Percentiles rank a stretch among this genome's conserved stretches.
Conservation (phyloP, 1,140 invertebrate genomes). For the Tenebrio molitor region DNA sequence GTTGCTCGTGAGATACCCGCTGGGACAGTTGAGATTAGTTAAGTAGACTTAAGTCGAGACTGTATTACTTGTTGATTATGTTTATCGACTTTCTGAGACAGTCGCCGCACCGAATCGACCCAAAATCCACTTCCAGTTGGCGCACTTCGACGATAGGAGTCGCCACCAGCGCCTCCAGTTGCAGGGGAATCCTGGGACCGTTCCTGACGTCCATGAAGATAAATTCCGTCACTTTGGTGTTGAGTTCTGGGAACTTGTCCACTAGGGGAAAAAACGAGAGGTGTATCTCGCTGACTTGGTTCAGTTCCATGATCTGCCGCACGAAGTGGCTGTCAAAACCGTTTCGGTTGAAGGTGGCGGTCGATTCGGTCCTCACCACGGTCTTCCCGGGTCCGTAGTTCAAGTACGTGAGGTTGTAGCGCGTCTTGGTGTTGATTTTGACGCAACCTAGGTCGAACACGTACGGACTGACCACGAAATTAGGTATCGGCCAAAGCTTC, state of each 20-base stretch:
- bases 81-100: slow-evolving; percentile 62
- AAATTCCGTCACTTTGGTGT: slow-evolving; percentile 54
- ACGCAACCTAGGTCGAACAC: slow-evolving; percentile 65
- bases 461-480: slow-evolving; percentile 63
- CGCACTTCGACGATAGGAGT: neutral
- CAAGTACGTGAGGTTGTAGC: slow-evolving; percentile 58
- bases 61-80: slow-evolving; percentile 66
- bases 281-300: neutral
- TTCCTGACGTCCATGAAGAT: slow-evolving; percentile 62
- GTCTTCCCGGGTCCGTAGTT: slow-evolving; percentile 65
- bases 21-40: slow-evolving; percentile 52
- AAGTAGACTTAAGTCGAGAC: neutral
- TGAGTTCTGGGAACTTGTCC: slow-evolving; percentile 47
- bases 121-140: slow-evolving; percentile 62
- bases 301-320: neutral
- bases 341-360: neutral
- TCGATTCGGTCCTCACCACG: slow-evolving; percentile 49
- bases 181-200: slow-evolving; percentile 42
- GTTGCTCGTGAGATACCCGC: slow-evolving; percentile 64
- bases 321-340: slow-evolving; percentile 7
- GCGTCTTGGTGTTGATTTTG: slow-evolving; percentile 60
- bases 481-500: slow-evolving; percentile 59
- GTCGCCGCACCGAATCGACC: slow-evolving; percentile 65
- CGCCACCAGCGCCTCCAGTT: slow-evolving; percentile 49
- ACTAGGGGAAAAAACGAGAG: slow-evolving; percentile 42